These are phyloP conservation scores for Mactromeris polynyma DNA, from an alignment of 2,888 invertebrate species.

Conservation along the genomic window DNA sequence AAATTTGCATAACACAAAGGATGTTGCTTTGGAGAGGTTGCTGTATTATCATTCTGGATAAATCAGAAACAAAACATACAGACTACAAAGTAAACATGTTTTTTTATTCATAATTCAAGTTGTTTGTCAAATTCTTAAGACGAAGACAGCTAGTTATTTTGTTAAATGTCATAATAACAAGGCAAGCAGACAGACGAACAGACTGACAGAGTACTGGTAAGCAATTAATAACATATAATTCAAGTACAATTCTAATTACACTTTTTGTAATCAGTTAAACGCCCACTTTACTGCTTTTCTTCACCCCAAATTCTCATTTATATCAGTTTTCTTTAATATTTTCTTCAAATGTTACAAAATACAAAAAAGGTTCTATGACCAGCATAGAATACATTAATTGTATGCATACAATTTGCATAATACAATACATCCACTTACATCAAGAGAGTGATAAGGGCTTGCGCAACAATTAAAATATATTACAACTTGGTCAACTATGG, in stretches of 20 bases:
- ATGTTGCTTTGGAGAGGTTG: too few species aligned
- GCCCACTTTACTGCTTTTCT: neutral
- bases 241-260: neutral
- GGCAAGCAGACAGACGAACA: neutral
- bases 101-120: neutral
- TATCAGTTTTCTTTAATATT: neutral
- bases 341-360: neutral
- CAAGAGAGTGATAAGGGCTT: neutral
- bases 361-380: slow-evolving; percentile 5
- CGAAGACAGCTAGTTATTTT: neutral
- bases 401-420: neutral
- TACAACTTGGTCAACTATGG: neutral
- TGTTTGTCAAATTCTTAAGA: neutral
- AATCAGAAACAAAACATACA: neutral
- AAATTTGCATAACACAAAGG: too few species aligned
- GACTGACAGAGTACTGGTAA: neutral
- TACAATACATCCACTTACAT: neutral
- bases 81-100: neutral
- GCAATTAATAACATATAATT: neutral
- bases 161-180: neutral
- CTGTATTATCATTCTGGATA: neutral
- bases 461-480: neutral
- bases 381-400: slow-evolving; percentile 15
- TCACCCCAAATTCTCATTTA: neutral
- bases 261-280: neutral